Evolutionary conservation across 1,140 invertebrate species (phyloP).

Genomic region (Brachionus rotundiformis): DNA sequence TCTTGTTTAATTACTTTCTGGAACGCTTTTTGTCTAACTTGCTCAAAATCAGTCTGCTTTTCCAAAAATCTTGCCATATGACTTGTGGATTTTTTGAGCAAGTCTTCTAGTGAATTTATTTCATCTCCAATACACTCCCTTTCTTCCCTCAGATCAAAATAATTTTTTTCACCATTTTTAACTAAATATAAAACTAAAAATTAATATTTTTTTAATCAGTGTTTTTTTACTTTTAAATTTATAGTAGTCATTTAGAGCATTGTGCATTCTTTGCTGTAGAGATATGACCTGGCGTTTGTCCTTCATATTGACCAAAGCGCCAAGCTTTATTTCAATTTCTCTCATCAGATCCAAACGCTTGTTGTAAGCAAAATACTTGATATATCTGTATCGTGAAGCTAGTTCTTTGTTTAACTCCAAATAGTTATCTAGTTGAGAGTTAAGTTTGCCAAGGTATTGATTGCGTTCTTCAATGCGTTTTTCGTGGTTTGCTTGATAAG

Average conservation of each 20-base stretch:
- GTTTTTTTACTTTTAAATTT: not conserved
- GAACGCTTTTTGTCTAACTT: conserved; percentile 5
- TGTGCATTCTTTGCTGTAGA: conserved; percentile 28
- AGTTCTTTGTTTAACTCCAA: conserved; percentile 18
- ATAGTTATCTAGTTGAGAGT: not conserved
- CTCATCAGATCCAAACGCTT: not conserved
- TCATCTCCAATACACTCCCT: conserved; percentile 1
- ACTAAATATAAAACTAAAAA: conserved; percentile 11
- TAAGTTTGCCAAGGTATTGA: not conserved
- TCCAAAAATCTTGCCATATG: conserved; percentile 39
- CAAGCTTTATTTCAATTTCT: not conserved
- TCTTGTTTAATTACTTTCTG: conserved; percentile 30
- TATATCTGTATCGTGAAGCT: conserved; percentile 4
- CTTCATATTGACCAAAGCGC: not conserved
- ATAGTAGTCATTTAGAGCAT: conserved; percentile 2
- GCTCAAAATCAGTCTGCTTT: conserved; percentile 28
- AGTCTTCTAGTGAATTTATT: not conserved
- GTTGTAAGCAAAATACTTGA: conserved; percentile 30
- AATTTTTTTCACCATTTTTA: conserved; percentile 35
- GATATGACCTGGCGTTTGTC: conserved; percentile 32
- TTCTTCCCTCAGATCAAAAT: conserved; percentile 19
- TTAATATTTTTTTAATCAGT: no score
- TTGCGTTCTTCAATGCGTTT: not conserved
- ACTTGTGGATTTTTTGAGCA: not conserved
- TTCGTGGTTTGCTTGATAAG: not conserved